phyloP scores from a whole-genome alignment of 2,797 vertebrate species.

The Sebastolobus altivelis region DNA sequence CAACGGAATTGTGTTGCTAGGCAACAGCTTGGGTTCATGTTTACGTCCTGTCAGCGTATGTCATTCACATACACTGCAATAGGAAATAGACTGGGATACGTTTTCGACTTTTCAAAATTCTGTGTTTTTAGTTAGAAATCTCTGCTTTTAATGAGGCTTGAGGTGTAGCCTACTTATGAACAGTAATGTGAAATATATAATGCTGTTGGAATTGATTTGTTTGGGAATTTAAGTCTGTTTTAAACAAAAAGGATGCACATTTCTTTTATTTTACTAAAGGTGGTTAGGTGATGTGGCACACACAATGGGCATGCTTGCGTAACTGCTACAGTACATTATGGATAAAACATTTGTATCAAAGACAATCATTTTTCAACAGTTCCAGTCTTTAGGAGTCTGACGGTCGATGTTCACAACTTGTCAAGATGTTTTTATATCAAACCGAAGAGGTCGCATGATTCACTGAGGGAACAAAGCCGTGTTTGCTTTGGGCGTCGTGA shows the following conservation, averaged over 20 bases:
- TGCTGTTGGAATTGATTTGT: not conserved
- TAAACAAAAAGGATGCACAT: not conserved
- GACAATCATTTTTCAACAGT: rapidly evolving
- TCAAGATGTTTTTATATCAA: not conserved
- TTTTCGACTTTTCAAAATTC: no score
- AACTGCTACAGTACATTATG: not conserved
- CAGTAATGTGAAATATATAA: not conserved
- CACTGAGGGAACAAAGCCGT: not conserved
- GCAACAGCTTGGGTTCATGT: no score
- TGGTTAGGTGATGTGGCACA: not conserved
- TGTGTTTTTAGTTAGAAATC: not conserved
- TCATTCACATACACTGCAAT: no score
- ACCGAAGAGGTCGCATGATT: not conserved
- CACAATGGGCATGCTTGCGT: not conserved
- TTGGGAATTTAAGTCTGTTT: no score
- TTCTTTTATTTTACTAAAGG: not conserved
- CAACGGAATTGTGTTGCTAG: no score
- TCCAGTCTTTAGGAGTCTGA: not conserved
- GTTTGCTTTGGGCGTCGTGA: slow-evolving; percentile 21
- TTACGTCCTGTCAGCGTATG: rapidly evolving
- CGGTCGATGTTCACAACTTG: not conserved
- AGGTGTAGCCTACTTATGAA: not conserved
- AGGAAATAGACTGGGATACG: no score
- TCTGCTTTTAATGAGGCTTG: not conserved
- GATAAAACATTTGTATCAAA: not conserved